Base-by-base conservation (phyloP, 2,888 invertebrate genomes). In the Nymphalis polychloros region DNA sequence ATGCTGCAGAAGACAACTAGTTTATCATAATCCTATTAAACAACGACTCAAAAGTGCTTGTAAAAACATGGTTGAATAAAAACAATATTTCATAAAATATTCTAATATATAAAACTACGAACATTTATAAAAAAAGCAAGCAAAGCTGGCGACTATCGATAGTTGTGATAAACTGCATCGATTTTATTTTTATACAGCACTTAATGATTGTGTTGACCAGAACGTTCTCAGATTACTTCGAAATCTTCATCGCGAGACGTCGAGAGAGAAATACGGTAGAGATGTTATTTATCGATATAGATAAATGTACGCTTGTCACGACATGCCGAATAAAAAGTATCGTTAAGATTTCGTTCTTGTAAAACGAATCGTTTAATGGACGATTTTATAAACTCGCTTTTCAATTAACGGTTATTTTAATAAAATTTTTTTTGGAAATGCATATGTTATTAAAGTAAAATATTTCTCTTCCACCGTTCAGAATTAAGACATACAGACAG, bases 181-280 rank as follows among this genome's bases (percentile, higher is more conserved):
- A 69, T 63, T 72, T 69, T 61, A 72, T 70, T 72, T 68, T 66
- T 64, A 64, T 63, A 52, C 66, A 70, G 63, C 68, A 63, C 72
- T 70, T 72, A 72, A 72, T 72, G 68, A 72, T 68, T 67, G 59
- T 60, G 67, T 67, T 59, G 63, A 63, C 17, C 27, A 52, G 16
- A 62, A 73, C 55, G 61, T 65, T 62, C 64, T 64, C 70, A 66
- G 70, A 72, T 73, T 70, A 73, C 66, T 59, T 50, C 64, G 70
- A 70, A 72, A 74, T 66, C 53, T 72, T 49, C 60, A 62, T 53
- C 68, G 62, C 23, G 63, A 53, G 52, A 49, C 49, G 17, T 27
- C 27, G 55, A 61, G 63, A 66, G 63, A 71, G 62, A 49, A n/a
- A 35, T 19, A 19, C 57, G 62, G 64, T 70, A 70, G 50, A 64